These are phyloP conservation scores for Stictonetta naevosa DNA, from an alignment of 2,113 vertebrate species.

Conservation along the genomic window DNA sequence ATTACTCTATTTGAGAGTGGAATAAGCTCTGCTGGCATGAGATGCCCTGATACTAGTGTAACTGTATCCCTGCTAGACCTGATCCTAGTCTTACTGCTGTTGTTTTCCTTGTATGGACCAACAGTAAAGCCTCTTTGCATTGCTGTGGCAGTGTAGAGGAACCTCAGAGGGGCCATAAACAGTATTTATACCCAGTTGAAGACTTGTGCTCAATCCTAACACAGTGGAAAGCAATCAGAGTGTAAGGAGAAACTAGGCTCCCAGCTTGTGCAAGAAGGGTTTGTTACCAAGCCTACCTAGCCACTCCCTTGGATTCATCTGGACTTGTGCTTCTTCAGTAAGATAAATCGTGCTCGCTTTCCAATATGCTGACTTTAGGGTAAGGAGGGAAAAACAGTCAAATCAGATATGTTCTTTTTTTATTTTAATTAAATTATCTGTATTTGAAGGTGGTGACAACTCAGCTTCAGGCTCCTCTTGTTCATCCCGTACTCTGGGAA, in stretches of 20 bases:
- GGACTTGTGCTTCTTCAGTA: background rate
- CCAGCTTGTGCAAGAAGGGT: background rate
- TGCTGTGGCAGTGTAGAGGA: background rate
- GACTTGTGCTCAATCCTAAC: background rate
- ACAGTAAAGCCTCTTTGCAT: background rate
- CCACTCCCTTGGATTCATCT: constrained; percentile 16
- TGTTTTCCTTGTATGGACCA: background rate
- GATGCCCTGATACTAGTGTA: background rate
- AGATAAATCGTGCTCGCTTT: constrained; percentile 34
- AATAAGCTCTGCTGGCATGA: background rate
- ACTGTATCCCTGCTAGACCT: background rate
- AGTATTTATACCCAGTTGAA: background rate
- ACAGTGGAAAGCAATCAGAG: background rate
- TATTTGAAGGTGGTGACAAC: constrained; percentile 75
- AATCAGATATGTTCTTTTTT: constrained; percentile 54
- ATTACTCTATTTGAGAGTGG: background rate
- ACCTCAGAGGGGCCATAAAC: background rate
- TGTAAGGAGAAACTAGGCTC: background rate
- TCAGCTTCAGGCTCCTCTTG: constrained; percentile 37
- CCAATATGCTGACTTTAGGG: constrained; percentile 11
- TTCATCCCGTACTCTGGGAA: constrained; percentile 53
- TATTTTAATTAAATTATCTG: constrained; percentile 64
- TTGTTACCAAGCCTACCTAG: background rate
- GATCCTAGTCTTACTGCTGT: background rate
- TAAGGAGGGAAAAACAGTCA: background rate